Evolutionary conservation across 2,797 vertebrate genomes (phyloP).

Genomic region (Takifugu ocellatus): DNA sequence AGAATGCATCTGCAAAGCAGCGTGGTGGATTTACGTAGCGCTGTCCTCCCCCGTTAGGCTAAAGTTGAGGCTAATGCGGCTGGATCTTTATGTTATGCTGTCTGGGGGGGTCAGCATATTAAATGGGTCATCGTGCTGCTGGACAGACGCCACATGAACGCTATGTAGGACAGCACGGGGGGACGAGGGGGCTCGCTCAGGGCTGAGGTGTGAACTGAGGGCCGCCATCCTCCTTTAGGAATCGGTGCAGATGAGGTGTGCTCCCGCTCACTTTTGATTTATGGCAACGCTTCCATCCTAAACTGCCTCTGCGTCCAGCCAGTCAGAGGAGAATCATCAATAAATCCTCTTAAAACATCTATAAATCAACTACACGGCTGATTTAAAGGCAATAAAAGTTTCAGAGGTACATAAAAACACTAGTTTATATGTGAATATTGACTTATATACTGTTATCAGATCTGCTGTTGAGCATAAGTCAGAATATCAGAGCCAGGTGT

Average conservation of each 20-base stretch:
- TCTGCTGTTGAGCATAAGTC: neutral
- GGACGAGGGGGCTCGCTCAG: slow-evolving; percentile 10
- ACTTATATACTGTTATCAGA: too few species aligned
- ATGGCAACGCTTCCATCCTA: too few species aligned
- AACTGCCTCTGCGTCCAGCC: too few species aligned
- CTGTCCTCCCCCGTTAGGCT: slow-evolving; percentile 14
- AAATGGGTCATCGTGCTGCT: slow-evolving; percentile 53
- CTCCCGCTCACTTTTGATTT: too few species aligned
- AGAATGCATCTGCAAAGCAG: slow-evolving; percentile 1
- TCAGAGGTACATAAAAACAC: too few species aligned
- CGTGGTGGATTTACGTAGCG: slow-evolving; percentile 9
- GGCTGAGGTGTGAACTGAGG: slow-evolving; percentile 33
- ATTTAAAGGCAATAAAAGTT: too few species aligned
- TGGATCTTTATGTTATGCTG: slow-evolving; percentile 51
- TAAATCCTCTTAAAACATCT: too few species aligned
- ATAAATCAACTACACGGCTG: too few species aligned
- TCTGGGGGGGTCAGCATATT: slow-evolving; percentile 36
- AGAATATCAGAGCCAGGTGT: neutral
- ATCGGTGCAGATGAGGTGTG: too few species aligned
- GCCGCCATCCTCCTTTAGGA: neutral
- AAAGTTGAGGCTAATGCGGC: slow-evolving; percentile 45
- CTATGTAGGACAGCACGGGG: slow-evolving; percentile 59
- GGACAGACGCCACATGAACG: slow-evolving; percentile 46
- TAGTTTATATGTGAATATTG: too few species aligned
- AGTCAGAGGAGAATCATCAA: too few species aligned